Evolutionary conservation across 2,113 vertebrate species (phyloP).

Genomic region (Hirundichthys speculiger): DNA sequence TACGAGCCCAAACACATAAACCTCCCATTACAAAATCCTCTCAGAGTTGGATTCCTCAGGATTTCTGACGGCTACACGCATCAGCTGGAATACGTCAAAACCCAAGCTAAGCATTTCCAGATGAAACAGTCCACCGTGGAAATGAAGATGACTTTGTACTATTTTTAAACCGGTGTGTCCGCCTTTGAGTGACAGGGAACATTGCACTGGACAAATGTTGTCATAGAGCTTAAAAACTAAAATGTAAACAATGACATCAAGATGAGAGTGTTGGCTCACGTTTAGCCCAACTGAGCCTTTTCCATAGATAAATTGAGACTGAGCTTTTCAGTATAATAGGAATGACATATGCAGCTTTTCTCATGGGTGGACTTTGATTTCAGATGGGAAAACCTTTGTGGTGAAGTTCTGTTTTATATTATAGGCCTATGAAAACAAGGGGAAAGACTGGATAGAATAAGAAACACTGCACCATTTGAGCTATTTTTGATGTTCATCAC

Average conservation of each 20-base stretch:
- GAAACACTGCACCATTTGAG: too few species aligned
- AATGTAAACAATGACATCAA: conserved; percentile 49
- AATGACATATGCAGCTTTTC: conserved; percentile 31
- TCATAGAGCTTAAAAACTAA: conserved; percentile 16
- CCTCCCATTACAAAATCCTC: too few species aligned
- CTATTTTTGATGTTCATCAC: too few species aligned
- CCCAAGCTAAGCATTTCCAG: not conserved
- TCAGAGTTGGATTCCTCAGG: not conserved
- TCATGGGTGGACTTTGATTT: not conserved
- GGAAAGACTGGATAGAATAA: too few species aligned
- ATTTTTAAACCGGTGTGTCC: conserved; percentile 17
- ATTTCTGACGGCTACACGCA: not conserved
- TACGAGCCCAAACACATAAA: not conserved
- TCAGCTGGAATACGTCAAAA: not conserved
- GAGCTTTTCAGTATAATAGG: conserved; percentile 31
- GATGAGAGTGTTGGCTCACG: conserved; percentile 53
- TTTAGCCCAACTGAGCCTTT: conserved; percentile 38
- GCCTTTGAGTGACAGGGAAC: conserved; percentile 4
- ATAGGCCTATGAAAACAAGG: too few species aligned
- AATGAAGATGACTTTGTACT: not conserved
- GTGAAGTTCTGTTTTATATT: not conserved
- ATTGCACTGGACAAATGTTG: conserved; percentile 5
- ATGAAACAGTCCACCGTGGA: too few species aligned
- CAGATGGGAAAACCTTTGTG: conserved; percentile 8
- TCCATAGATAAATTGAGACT: conserved; percentile 41